Base-by-base conservation (phyloP, 2,797 vertebrate species). In the Pachyuromys duprasi region DNA sequence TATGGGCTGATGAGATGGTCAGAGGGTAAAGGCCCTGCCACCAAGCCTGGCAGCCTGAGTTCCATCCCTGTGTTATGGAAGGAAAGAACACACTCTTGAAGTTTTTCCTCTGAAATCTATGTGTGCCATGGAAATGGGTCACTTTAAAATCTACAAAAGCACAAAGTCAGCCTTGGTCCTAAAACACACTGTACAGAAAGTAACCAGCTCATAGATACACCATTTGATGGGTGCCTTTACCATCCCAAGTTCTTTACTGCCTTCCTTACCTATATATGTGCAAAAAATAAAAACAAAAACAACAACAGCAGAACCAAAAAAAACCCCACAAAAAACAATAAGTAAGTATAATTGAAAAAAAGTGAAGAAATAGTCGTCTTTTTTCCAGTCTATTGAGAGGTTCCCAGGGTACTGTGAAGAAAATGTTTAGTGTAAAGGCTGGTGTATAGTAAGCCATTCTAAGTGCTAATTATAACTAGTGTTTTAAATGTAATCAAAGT, bases 401-500 rank as follows among this genome's bases (percentile, higher is more conserved):
- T 83, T 90, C 76, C 81, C 88, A 2, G 75, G 86, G 53, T 76
- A 57, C 24, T 39, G 6, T n/a, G 55, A 83, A 88, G 76, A 90
- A 91, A 83, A 63, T 53, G 17, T 65, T 86, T 76, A 90, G 18
- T 15, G 0, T 53, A 62, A 63, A 70, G 60, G 13, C 31, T 87
- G 60, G 12, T 15, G 72, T 70, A 7, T 81, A 55, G 80, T 53
- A 67, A 91, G 45, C 7, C n/a, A 8, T 94, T 86, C 45, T 55
- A 88, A 76, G 67, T 89, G 79, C 82, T 79, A 76, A 65, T 94
- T 67, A 39, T 26, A 79, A 75, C 45, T 94, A 15, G 42, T 74
- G 5, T 91, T 86, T 76, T 78, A 67, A 15, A n/a, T 75, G 42
- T 86, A 93, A 69, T 63, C 57, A 78, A 75, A 49, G 57, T 91